Evolutionary conservation across 2,797 vertebrate genomes (phyloP).

Genomic region (Notolabrus celidotus): DNA sequence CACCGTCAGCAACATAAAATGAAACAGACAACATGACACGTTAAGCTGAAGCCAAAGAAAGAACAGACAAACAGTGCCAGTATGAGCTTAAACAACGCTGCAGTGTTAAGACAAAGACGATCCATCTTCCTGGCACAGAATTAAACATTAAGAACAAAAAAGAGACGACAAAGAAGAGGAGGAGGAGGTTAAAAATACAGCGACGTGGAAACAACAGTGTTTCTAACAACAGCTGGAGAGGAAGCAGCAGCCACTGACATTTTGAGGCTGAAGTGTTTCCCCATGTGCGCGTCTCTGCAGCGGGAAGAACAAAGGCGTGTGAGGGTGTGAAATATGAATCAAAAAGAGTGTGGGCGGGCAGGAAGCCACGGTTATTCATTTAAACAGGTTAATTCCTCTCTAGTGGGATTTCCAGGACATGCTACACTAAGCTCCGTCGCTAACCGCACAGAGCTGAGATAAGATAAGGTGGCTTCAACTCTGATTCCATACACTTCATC

Average conservation of each 20-base stretch:
- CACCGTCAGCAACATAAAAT: conserved; percentile 11
- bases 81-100: neutral
- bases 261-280: conserved; percentile 69
- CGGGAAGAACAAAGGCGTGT: conserved; percentile 51
- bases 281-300: conserved; percentile 34
- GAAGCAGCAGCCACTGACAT: conserved; percentile 60
- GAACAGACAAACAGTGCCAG: conserved; percentile 18
- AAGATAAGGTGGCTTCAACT: conserved; percentile 9
- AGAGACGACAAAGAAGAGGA: conserved; percentile 14
- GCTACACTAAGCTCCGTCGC: conserved; percentile 32
- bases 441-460: conserved; percentile 12
- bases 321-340: conserved; percentile 58
- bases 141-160: conserved; percentile 54
- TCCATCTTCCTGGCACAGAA: conserved; percentile 41
- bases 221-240: conserved; percentile 41
- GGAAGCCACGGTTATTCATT: conserved; percentile 52
- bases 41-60: conserved; percentile 4
- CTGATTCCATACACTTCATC: too few species aligned
- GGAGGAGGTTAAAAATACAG: conserved; percentile 50
- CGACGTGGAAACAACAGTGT: too few species aligned
- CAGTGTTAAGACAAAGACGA: conserved; percentile 34
- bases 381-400: conserved; percentile 56
- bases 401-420: conserved; percentile 33
- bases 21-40: conserved; percentile 14
- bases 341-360: conserved; percentile 36